phyloP scores from a whole-genome alignment of 2,888 invertebrate genomes.

The Andrena trimmerana region DNA sequence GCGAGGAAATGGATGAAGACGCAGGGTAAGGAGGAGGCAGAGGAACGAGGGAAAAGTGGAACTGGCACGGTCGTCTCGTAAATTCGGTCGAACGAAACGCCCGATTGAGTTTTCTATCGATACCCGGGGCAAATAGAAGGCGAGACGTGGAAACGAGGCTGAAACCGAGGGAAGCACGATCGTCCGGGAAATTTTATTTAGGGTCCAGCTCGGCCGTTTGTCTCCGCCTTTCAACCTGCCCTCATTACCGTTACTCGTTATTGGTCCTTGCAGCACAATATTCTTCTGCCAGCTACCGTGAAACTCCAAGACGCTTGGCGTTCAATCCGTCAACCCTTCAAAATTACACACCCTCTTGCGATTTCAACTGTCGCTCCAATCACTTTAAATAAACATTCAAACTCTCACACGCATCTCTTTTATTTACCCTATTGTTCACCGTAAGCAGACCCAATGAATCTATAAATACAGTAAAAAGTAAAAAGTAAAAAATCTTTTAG shows the following conservation, averaged over 20 bases:
- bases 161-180: slow-evolving; percentile 39
- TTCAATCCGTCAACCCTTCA: no score
- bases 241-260: slow-evolving; percentile 47
- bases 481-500: no score
- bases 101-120: slow-evolving; percentile 62
- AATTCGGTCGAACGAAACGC: slow-evolving; percentile 60
- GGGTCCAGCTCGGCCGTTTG: slow-evolving; percentile 12
- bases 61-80: slow-evolving; percentile 53
- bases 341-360: no score
- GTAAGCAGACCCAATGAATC: no score
- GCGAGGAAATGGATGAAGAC: no score
- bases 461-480: no score
- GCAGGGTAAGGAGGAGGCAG: neutral
- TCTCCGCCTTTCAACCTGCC: slow-evolving; percentile 21
- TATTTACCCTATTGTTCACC: no score
- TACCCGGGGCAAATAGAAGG: slow-evolving; percentile 60
- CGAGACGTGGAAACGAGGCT: slow-evolving; percentile 42
- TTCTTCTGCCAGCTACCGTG: neutral
- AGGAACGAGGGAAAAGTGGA: slow-evolving; percentile 30
- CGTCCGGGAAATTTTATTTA: slow-evolving; percentile 68
- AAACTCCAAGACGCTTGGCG: neutral
- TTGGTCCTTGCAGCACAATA: slow-evolving; percentile 2
- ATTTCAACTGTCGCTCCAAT: no score
- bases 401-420: no score
- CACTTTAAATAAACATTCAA: no score